phyloP scores from a whole-genome alignment of 1,140 invertebrate species.

The Rhagoletis zephyria region DNA sequence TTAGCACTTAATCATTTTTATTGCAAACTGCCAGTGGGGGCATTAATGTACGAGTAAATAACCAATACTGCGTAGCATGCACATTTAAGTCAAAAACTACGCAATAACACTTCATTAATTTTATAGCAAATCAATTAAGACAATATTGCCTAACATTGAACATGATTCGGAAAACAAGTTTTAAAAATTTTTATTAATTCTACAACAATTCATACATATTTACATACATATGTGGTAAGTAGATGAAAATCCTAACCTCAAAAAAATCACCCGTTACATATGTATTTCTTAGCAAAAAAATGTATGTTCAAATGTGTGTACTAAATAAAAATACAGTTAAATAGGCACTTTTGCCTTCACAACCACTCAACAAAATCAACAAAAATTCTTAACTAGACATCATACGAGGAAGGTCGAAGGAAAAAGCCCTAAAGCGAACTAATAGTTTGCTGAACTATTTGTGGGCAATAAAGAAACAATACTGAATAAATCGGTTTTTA shows the following conservation, averaged over 20 bases:
- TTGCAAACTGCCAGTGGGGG: too few species aligned
- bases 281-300: not conserved
- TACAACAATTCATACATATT: not conserved
- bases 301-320: not conserved
- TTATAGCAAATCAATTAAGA: conserved; percentile 47
- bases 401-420: conserved; percentile 2
- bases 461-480: too few species aligned
- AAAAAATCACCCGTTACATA: too few species aligned
- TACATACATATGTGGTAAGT: not conserved
- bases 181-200: not conserved
- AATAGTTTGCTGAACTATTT: not conserved
- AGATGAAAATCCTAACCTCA: too few species aligned
- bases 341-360: not conserved
- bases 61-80: too few species aligned
- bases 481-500: too few species aligned
- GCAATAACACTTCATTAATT: conserved; percentile 32
- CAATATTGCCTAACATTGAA: conserved; percentile 32
- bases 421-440: not conserved
- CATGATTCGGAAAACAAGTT: not conserved
- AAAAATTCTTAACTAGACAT: not conserved
- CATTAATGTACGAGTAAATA: too few species aligned
- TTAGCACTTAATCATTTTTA: too few species aligned
- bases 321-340: conserved; percentile 11
- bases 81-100: conserved; percentile 29
- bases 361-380: conserved; percentile 44